Conservation (phyloP, 2,113 vertebrate species). For the Oriolus oriolus region DNA sequence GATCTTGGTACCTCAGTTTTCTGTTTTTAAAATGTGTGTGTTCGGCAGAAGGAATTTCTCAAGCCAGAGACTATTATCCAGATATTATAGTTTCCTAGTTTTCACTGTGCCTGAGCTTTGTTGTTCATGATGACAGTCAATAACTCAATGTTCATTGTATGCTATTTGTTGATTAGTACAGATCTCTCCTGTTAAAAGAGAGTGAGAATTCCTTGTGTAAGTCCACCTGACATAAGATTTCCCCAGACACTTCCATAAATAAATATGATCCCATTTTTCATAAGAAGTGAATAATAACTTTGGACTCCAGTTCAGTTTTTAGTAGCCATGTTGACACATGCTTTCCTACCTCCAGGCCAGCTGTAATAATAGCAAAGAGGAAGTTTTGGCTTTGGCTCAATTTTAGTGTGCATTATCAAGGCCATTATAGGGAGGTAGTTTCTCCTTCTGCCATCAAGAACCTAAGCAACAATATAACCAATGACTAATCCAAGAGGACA, state of each 20-base stretch:
- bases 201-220: neutral
- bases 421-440: neutral
- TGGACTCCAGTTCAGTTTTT: neutral
- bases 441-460: neutral
- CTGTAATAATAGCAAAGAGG: neutral
- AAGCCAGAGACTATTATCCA: neutral
- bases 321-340: neutral
- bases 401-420: neutral
- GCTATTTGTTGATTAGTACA: neutral
- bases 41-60: neutral
- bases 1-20: neutral
- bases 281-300: neutral
- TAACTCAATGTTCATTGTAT: neutral
- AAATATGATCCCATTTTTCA: neutral
- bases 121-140: neutral
- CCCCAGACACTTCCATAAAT: neutral
- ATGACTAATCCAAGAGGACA: constrained; percentile 20
- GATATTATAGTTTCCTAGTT: neutral
- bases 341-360: neutral
- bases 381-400: neutral
- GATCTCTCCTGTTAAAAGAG: neutral
- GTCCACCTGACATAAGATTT: neutral
- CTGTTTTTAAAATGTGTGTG: neutral
- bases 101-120: neutral
- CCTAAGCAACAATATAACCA: neutral